Evolutionary conservation across 2,113 vertebrate genomes (phyloP), one percentile per base, ranked within the genome.

Genomic region (Nansenia antarctica): DNA sequence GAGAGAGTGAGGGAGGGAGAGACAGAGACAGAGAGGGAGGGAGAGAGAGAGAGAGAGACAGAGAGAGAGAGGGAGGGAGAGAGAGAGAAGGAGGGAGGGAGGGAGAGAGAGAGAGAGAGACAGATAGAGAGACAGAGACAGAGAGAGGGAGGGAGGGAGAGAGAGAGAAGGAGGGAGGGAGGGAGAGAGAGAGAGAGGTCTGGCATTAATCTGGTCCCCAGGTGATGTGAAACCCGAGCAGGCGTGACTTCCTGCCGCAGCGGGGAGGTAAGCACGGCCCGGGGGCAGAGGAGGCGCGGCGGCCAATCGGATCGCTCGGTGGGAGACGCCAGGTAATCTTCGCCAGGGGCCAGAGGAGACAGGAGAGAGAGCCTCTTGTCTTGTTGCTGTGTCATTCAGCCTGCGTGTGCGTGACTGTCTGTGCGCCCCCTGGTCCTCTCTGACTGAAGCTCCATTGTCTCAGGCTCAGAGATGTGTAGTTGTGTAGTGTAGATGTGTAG

Each of bases 211-310:
- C 24, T 54, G 52, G 34, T 20, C 20, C 32, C 24, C 22, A 62
- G 24, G 60, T 42, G 35, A n/a, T 15, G 26, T 74, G 77, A 82
- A 78, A 80, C 75, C 30, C 30, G 18, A 82, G 45, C 39, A 30
- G 0, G n/a, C 29, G 24, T 0, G 45, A 53, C 67, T 65, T 55
- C 45, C 66, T 79, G n/a, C 47, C 29, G 72, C 47, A 74, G 74
- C 65, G 72, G 59, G 8, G 49, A 0, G 26, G 9, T 72, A 59
- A 82, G 49, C 69, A 0, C 7, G 8, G 69, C 83, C 75, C 73
- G 61, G 24, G 77, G 67, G 54, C 3, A 55, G 30, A 3, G 11
- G 24, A 1, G 39, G 9, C 15, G 1, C 0, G 2, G 6, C 30
- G n/a, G n/a, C 74, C 74, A 73, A 49, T 74, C 59, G 53, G 45